Conservation (phyloP, 2,113 vertebrate genomes). For the Puma concolor region DNA sequence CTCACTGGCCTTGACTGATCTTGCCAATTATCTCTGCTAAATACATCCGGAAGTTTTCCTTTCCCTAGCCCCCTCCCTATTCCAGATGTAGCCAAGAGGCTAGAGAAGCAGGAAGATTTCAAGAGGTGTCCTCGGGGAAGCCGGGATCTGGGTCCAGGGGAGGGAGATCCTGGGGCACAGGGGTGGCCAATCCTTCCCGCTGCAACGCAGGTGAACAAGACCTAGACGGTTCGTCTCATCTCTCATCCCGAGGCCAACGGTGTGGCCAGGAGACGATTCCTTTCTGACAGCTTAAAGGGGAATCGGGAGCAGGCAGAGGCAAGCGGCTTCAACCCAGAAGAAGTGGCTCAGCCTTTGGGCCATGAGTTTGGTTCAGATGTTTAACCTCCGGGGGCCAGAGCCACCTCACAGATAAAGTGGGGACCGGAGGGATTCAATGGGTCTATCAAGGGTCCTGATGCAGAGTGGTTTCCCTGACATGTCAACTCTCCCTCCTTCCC, state of each 20-base stretch:
- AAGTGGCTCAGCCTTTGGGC: not conserved
- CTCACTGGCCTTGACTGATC: not conserved
- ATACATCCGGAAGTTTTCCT: not conserved
- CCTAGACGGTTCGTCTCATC: rapidly evolving
- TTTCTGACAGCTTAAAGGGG: rapidly evolving
- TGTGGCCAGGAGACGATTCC: too few species aligned
- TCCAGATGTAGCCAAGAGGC: not conserved
- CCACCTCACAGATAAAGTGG: not conserved
- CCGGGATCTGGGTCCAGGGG: not conserved
- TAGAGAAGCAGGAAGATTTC: not conserved
- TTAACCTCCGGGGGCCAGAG: not conserved
- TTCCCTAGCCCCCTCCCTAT: rapidly evolving
- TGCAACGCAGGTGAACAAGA: rapidly evolving
- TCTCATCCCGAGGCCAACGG: not conserved
- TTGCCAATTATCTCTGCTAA: not conserved
- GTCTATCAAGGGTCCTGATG: too few species aligned
- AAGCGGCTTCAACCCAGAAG: not conserved
- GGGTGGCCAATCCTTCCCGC: rapidly evolving
- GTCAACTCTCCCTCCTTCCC: rapidly evolving
- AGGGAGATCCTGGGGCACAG: not conserved
- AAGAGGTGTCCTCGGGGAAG: not conserved
- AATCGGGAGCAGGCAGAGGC: not conserved
- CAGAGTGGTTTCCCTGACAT: rapidly evolving
- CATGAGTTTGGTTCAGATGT: too few species aligned
- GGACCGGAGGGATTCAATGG: rapidly evolving